Evolutionary conservation across 1,140 invertebrate species (phyloP), one percentile per base, ranked within the genome.

Genomic region (Eupeodes corollae): DNA sequence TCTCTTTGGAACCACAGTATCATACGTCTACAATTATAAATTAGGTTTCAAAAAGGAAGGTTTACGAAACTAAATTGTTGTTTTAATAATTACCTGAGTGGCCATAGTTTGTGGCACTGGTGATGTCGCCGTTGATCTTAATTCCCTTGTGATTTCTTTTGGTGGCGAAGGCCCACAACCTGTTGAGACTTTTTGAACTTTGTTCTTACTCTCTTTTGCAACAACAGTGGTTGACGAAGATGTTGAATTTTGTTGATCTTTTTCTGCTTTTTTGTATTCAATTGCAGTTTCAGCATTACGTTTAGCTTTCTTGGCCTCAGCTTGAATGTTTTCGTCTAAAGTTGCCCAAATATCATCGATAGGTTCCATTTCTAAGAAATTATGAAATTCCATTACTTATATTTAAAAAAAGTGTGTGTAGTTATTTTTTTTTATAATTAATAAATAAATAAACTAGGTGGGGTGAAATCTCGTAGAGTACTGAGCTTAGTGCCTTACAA

Each of bases 101-200:
- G 86, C 86, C 56, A 87, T 87, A 63, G 75, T 86, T 69, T 90
- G 87, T 8, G 87, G 87, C 33, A 86, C 84, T 43, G 87, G 87
- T 15, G 87, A 90, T 16, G 87, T 90, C 48, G 85, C 86, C 34
- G 77, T 84, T 33, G 78, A 78, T 16, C 59, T 54, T 5, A 26
- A 8, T 26, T 26, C 21, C 21, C 21, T 26, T 26, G 3, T 51
- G 41, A 50, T 48, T 53, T 76, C 73, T 42, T 65, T 56, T 2
- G 75, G 72, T 5, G 77, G 75, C 6, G 76, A 77, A 11, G 71
- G 71, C 8, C 75, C 76, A 47, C 76, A 76, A n/a, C 65, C 75
- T 5, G 75, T 79, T 2, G 77, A 77, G 9, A 67, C 59, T 46
- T 73, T 26, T 73, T 51, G 48, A 9, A 10, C 14, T 30, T 2